These are phyloP conservation scores for Echiichthys vipera DNA, from an alignment of 2,797 vertebrate genomes.

Conservation along the genomic window DNA sequence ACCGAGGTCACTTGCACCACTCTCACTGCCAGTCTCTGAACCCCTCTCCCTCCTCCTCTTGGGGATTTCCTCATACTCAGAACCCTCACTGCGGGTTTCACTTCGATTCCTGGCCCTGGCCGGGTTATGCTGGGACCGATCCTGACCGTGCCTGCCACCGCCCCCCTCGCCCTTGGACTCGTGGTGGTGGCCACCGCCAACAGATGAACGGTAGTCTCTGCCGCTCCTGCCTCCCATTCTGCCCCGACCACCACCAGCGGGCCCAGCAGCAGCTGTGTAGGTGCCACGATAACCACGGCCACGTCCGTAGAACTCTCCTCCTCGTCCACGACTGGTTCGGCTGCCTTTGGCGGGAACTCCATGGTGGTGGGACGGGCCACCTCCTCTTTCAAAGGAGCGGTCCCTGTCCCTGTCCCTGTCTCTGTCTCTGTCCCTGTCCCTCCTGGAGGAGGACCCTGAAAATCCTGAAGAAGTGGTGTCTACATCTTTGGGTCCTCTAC, in stretches of 20 bases:
- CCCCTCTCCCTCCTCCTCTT: constrained; percentile 92
- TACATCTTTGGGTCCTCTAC: constrained; percentile 81
- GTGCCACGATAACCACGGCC: constrained; percentile 91
- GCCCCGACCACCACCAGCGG: constrained; percentile 81
- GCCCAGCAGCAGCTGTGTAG: constrained; percentile 84
- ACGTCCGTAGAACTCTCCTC: constrained; percentile 92
- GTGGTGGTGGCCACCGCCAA: constrained; percentile 81
- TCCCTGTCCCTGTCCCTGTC: constrained; percentile 86
- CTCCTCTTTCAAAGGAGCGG: constrained; percentile 84
- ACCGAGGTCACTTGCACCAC: constrained; percentile 87
- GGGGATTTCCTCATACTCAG: constrained; percentile 94
- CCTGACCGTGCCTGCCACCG: constrained; percentile 73
- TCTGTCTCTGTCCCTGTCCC: constrained; percentile 85
- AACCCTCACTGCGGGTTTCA: constrained; percentile 94
- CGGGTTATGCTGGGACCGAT: constrained; percentile 83
- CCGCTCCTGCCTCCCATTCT: constrained; percentile 83
- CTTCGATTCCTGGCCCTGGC: constrained; percentile 90
- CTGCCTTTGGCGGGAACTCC: constrained; percentile 76
- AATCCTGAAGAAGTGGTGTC: constrained; percentile 72
- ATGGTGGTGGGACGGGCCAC: constrained; percentile 72
- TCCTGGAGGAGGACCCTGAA: constrained; percentile 76
- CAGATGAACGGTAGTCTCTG: constrained; percentile 86
- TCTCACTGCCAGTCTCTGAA: constrained; percentile 94
- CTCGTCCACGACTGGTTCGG: constrained; percentile 85
- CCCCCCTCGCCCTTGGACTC: constrained; percentile 77